Conservation (phyloP, 2,797 vertebrate species). For the Acanthiza pusilla region DNA sequence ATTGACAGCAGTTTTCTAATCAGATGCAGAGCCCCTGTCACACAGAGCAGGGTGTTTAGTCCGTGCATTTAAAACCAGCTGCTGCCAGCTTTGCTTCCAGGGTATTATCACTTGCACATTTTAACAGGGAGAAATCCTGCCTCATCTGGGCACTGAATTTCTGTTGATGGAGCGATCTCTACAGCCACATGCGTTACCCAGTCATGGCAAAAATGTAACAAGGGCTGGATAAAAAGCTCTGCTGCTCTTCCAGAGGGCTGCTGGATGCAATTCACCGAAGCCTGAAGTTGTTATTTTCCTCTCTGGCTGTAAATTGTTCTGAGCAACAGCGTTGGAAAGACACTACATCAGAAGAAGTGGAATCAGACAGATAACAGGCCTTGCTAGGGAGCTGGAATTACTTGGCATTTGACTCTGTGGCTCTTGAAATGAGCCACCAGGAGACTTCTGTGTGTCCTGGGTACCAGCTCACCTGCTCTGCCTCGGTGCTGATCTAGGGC, state of each 20-base stretch:
- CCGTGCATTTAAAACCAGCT: neutral
- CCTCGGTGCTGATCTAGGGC: neutral
- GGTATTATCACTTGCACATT: rapidly evolving
- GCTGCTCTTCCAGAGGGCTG: neutral
- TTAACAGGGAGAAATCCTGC: neutral
- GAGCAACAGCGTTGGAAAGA: neutral
- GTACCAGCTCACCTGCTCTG: neutral
- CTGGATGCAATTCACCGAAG: neutral
- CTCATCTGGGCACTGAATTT: neutral
- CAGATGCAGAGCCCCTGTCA: neutral
- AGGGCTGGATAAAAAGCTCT: neutral
- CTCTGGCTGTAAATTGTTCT: conserved; percentile 12
- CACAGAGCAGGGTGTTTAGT: neutral
- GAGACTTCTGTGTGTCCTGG: neutral
- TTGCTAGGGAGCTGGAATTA: neutral
- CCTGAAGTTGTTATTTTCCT: conserved; percentile 18
- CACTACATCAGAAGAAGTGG: neutral
- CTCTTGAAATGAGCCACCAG: neutral
- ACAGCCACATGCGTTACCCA: neutral
- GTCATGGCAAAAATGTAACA: neutral
- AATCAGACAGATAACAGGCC: neutral
- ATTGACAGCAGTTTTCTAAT: neutral
- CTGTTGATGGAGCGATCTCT: neutral
- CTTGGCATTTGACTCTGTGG: neutral
- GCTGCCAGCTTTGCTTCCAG: neutral